phyloP scores from a whole-genome alignment of 2,113 vertebrate species.

The Neoarius graeffei region DNA sequence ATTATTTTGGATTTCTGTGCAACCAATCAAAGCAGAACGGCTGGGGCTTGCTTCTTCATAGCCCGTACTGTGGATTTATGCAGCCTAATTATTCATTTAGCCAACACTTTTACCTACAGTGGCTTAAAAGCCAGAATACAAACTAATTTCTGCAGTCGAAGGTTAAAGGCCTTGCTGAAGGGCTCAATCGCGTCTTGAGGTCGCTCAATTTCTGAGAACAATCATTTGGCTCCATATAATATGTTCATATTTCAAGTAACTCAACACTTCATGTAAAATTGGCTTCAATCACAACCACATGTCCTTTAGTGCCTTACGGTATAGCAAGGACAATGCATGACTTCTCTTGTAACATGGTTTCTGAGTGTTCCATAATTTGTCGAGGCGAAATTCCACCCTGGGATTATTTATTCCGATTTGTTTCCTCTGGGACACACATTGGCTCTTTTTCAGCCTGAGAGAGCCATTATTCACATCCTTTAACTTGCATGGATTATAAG shows the following conservation, averaged over 20 bases:
- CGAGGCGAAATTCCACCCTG: neutral
- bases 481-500: neutral
- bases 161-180: neutral
- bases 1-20: no score
- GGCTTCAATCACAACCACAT: neutral
- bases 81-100: neutral
- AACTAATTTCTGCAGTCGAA: neutral
- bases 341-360: neutral
- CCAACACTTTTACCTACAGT: neutral
- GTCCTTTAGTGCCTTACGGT: neutral
- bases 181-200: neutral
- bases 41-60: neutral
- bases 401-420: slow-evolving; percentile 27
- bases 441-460: neutral
- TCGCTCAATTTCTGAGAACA: neutral
- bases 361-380: slow-evolving; percentile 4
- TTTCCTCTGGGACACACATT: slow-evolving; percentile 1
- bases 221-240: neutral
- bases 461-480: slow-evolving; percentile 13
- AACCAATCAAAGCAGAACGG: neutral
- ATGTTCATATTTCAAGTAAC: slow-evolving; percentile 2
- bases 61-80: neutral
- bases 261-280: slow-evolving; percentile 9
- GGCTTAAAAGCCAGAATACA: neutral
- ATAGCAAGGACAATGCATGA: neutral